Conservation (phyloP, 2,797 vertebrate genomes). For the Tragopan temminckii region DNA sequence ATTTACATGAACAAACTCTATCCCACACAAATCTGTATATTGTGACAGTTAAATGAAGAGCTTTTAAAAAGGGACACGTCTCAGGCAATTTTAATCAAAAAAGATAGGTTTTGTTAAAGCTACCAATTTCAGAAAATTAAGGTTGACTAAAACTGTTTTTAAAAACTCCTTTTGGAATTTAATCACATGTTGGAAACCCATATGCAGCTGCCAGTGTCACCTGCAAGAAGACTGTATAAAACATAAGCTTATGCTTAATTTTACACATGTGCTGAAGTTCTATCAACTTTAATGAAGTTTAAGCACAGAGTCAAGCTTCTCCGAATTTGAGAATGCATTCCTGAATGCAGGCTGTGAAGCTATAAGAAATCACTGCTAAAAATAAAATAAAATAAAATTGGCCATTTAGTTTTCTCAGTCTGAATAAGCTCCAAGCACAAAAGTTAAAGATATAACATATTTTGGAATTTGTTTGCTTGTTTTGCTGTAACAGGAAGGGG, state of each 20-base stretch:
- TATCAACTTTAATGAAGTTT: slow-evolving; percentile 49
- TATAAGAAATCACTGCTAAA: slow-evolving; percentile 21
- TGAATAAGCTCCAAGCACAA: slow-evolving; percentile 3
- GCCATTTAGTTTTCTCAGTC: slow-evolving; percentile 19
- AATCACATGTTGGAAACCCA: slow-evolving; percentile 66
- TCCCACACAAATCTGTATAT: slow-evolving; percentile 63
- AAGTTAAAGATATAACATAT: slow-evolving; percentile 46
- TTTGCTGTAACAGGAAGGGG: slow-evolving; percentile 42
- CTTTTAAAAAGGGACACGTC: slow-evolving; percentile 62
- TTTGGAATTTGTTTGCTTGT: slow-evolving; percentile 53
- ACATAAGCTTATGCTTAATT: slow-evolving; percentile 55
- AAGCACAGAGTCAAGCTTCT: slow-evolving; percentile 30
- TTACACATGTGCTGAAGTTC: slow-evolving; percentile 55
- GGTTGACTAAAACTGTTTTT: slow-evolving; percentile 68
- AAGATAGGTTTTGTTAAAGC: slow-evolving; percentile 73
- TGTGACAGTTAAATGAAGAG: slow-evolving; percentile 74
- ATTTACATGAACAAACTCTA: slow-evolving; percentile 65
- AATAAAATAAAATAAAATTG: not conserved
- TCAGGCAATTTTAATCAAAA: slow-evolving; percentile 75
- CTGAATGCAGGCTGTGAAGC: not conserved
- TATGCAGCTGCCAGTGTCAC: slow-evolving; percentile 66
- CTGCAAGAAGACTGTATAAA: slow-evolving; percentile 53
- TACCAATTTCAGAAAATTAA: slow-evolving; percentile 77
- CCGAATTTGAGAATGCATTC: not conserved
- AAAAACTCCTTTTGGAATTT: slow-evolving; percentile 68